These are phyloP conservation scores for Synergus gifuensis DNA, from an alignment of 2,888 invertebrate species.

Conservation along the genomic window DNA sequence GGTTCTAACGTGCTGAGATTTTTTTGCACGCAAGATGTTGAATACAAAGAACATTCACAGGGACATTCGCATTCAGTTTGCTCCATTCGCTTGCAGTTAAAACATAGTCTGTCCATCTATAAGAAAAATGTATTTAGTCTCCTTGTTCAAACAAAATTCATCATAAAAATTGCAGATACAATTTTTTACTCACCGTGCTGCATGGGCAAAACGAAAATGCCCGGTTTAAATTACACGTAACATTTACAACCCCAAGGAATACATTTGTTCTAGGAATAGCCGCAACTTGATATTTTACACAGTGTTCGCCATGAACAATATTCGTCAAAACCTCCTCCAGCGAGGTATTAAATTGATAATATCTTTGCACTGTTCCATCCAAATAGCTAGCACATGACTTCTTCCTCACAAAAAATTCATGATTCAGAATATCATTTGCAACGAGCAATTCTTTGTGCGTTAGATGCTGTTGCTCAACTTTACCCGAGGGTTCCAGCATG, in stretches of 20 bases:
- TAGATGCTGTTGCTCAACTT: slow-evolving; percentile 91
- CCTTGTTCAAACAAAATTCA: neutral
- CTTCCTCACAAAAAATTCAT: slow-evolving; percentile 90
- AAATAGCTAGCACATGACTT: slow-evolving; percentile 90
- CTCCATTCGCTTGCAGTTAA: slow-evolving; percentile 96
- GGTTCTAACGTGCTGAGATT: slow-evolving; percentile 62
- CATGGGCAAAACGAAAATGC: slow-evolving; percentile 96
- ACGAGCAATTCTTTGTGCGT: slow-evolving; percentile 94
- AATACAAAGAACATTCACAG: slow-evolving; percentile 88
- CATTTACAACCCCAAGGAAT: slow-evolving; percentile 92
- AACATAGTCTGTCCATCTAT: slow-evolving; percentile 88
- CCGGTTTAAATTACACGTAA: slow-evolving; percentile 89
- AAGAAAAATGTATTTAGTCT: slow-evolving; percentile 46
- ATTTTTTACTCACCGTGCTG: slow-evolving; percentile 83
- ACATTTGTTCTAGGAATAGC: slow-evolving; percentile 92
- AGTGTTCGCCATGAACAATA: slow-evolving; percentile 92
- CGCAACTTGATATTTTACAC: slow-evolving; percentile 90
- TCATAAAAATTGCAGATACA: neutral
- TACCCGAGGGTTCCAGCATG: slow-evolving; percentile 84
- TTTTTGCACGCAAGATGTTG: slow-evolving; percentile 77
- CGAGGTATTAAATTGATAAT: slow-evolving; percentile 90
- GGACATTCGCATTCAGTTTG: slow-evolving; percentile 97
- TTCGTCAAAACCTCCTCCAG: slow-evolving; percentile 88
- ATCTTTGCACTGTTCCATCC: slow-evolving; percentile 90
- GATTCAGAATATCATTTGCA: slow-evolving; percentile 93